These are phyloP conservation scores for Rhegmatorhina hoffmannsi DNA, from an alignment of 2,113 vertebrate genomes.

Conservation along the genomic window DNA sequence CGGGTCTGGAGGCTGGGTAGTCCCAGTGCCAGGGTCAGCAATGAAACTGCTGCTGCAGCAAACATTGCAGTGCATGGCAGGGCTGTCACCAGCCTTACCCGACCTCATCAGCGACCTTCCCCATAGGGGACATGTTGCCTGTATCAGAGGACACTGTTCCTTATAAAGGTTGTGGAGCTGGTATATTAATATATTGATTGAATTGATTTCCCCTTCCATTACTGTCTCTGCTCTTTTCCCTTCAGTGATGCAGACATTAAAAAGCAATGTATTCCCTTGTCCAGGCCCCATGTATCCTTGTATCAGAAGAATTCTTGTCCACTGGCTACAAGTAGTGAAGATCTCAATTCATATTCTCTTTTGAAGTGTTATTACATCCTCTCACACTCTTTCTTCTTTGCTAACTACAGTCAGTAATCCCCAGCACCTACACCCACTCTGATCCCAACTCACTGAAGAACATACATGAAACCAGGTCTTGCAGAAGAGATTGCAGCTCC, in stretches of 20 bases:
- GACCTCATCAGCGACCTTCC: fast-evolving
- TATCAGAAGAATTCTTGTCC: background rate
- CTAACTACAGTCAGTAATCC: background rate
- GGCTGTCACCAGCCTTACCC: background rate
- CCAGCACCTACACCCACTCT: background rate
- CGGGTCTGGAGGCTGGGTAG: background rate
- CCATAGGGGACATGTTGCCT: background rate
- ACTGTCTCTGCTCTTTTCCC: background rate
- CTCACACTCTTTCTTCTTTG: background rate
- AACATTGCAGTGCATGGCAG: background rate
- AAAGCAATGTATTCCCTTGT: background rate
- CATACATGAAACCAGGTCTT: background rate
- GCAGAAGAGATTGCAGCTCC: background rate
- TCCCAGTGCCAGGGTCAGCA: background rate
- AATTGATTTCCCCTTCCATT: background rate
- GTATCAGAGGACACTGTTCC: background rate
- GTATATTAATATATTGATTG: background rate
- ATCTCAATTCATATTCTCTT: background rate
- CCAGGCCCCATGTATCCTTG: background rate
- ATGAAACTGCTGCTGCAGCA: background rate
- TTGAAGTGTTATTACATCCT: background rate
- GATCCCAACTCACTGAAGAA: background rate
- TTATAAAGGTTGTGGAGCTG: background rate
- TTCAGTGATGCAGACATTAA: background rate
- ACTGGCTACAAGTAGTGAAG: background rate